Conservation (phyloP, 2,888 invertebrate genomes). For the Heteromyza rotundicornis region DNA sequence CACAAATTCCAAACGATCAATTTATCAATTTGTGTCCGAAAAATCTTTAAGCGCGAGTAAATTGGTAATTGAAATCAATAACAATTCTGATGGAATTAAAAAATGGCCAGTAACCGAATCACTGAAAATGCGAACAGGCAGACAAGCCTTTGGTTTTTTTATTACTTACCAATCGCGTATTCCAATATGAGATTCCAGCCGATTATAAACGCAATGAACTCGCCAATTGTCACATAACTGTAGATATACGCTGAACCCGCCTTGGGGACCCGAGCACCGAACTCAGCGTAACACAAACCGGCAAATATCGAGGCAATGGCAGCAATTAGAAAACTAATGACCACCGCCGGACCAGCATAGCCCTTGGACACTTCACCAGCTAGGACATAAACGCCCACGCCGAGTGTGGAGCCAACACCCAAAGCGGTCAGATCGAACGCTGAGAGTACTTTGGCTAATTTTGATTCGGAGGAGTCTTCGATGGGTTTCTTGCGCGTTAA, state of each 20-base stretch:
- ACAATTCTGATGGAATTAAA: no score
- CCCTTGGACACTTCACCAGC: slow-evolving; percentile 83
- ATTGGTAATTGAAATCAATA: no score
- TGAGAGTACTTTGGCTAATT: slow-evolving; percentile 75
- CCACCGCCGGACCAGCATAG: slow-evolving; percentile 84
- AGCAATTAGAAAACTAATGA: slow-evolving; percentile 86
- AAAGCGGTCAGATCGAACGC: slow-evolving; percentile 84
- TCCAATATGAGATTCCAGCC: slow-evolving; percentile 94
- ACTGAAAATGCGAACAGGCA: no score
- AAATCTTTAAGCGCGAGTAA: no score
- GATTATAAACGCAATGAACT: slow-evolving; percentile 88
- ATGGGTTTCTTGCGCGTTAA: slow-evolving; percentile 63
- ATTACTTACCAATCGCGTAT: slow-evolving; percentile 77
- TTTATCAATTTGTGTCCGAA: no score
- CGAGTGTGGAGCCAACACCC: slow-evolving; percentile 83
- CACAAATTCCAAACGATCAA: no score
- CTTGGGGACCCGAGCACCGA: slow-evolving; percentile 86
- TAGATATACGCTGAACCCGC: slow-evolving; percentile 94
- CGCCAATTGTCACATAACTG: slow-evolving; percentile 91
- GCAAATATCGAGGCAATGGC: slow-evolving; percentile 90
- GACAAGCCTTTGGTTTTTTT: not conserved
- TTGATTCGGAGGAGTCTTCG: slow-evolving; percentile 59
- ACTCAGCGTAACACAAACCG: slow-evolving; percentile 89
- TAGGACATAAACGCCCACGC: slow-evolving; percentile 89
- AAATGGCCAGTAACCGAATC: no score